phyloP scores from a whole-genome alignment of 2,797 vertebrate genomes.

The Taeniopygia guttata region DNA sequence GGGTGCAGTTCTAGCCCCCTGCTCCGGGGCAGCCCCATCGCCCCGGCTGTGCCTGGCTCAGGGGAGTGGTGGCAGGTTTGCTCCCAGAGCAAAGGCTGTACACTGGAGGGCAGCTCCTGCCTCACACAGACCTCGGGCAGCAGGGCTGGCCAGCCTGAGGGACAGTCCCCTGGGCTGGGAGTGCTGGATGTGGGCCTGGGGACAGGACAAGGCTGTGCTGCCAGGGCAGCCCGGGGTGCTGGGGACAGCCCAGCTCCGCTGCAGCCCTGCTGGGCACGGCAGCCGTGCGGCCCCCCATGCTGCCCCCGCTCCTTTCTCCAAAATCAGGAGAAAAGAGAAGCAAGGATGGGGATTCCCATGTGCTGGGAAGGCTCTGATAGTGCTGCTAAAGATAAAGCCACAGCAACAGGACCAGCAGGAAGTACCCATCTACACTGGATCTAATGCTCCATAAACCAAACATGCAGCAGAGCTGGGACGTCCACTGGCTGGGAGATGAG shows the following conservation, averaged over 20 bases:
- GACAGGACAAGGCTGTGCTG: not conserved
- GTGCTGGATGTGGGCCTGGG: fast-evolving
- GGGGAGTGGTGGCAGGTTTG: fast-evolving
- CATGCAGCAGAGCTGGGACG: not conserved
- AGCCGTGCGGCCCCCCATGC: no score
- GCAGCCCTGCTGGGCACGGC: not conserved
- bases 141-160: no score
- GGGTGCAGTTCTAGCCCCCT: not conserved
- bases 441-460: not conserved
- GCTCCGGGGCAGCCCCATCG: not conserved
- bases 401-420: not conserved
- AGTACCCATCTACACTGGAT: not conserved
- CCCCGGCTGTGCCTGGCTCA: not conserved
- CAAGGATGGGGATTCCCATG: not conserved
- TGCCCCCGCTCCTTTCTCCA: not conserved
- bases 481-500: fast-evolving
- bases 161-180: fast-evolving
- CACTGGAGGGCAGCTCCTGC: not conserved
- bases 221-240: not conserved
- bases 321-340: not conserved
- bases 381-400: not conserved
- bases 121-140: not conserved
- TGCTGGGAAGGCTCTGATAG: not conserved
- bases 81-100: not conserved
- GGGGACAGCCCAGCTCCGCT: not conserved